Evolutionary conservation across 2,797 vertebrate species (phyloP).

Genomic region (Coilia nasus): DNA sequence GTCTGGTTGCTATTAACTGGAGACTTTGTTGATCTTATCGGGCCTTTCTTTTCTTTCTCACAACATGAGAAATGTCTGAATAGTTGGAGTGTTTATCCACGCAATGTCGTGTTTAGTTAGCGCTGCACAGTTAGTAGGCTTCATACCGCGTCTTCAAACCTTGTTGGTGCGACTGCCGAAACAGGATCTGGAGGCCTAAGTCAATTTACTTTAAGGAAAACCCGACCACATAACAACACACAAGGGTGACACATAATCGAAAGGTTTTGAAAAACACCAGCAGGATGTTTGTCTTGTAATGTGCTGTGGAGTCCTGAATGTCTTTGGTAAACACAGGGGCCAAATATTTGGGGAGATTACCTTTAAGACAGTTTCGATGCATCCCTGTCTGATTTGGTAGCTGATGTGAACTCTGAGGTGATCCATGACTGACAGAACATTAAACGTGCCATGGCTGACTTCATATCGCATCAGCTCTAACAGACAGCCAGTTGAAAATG

Average conservation of each 20-base stretch:
- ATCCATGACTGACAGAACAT: not conserved
- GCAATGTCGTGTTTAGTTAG: not conserved
- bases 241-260: not conserved
- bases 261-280: not conserved
- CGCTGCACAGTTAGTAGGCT: no score
- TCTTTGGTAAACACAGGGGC: not conserved
- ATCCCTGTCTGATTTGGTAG: not conserved
- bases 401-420: not conserved
- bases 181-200: not conserved
- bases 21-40: constrained; percentile 47
- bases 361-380: not conserved
- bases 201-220: constrained; percentile 2
- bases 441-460: not conserved
- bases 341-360: not conserved
- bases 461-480: not conserved
- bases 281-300: not conserved
- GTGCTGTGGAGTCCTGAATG: not conserved
- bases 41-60: not conserved
- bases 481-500: not conserved
- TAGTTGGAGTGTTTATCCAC: not conserved
- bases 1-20: constrained; percentile 46
- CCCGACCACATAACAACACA: not conserved
- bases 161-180: not conserved
- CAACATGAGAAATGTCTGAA: not conserved
- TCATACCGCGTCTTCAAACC: no score